These are phyloP conservation scores for Sarotherodon lohbergeri DNA, from an alignment of 2,113 vertebrate genomes.

Conservation along the genomic window DNA sequence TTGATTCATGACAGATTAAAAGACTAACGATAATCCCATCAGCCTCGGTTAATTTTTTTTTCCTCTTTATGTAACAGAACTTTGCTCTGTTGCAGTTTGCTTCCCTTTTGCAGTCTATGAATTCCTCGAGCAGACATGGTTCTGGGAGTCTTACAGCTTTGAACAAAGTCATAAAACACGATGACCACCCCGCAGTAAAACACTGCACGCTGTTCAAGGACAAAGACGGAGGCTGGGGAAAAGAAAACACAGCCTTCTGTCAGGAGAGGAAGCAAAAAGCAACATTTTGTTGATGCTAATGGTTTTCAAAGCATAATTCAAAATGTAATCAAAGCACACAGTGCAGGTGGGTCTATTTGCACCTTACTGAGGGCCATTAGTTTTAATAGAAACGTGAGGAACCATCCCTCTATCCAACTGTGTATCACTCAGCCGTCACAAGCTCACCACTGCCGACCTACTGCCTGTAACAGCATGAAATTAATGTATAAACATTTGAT, in stretches of 20 bases:
- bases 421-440: background rate
- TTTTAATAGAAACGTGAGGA: slow-evolving; percentile 24
- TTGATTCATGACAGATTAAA: background rate
- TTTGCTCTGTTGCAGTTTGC: background rate
- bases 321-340: slow-evolving; percentile 22
- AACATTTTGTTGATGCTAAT: slow-evolving; percentile 4
- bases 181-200: background rate
- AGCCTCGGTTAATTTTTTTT: background rate
- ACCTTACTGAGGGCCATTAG: background rate
- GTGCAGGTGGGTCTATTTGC: background rate
- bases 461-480: background rate
- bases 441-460: background rate
- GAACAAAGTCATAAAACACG: slow-evolving; percentile 19
- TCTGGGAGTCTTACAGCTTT: background rate
- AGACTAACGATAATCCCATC: background rate
- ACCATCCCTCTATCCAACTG: background rate
- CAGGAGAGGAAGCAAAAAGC: background rate
- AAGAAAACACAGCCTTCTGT: background rate
- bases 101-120: background rate
- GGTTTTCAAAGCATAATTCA: slow-evolving; percentile 20
- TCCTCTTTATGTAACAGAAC: background rate
- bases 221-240: background rate
- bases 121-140: background rate
- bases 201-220: slow-evolving; percentile 5
- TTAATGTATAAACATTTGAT: slow-evolving; percentile 47